Evolutionary conservation across 2,888 invertebrate species (phyloP).

Genomic region (Leucania comma): DNA sequence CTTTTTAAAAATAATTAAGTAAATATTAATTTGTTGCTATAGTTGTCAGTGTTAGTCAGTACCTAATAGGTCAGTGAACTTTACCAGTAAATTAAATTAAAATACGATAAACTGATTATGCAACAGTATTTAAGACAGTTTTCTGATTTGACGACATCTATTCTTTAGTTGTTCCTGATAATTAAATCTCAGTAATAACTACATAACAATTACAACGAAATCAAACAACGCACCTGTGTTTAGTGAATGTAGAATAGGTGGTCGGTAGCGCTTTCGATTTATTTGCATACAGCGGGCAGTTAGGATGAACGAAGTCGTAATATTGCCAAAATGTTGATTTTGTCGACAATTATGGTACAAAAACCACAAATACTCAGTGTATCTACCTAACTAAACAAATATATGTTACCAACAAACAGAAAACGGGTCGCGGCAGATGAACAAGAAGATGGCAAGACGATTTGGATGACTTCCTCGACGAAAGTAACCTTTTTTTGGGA

Average conservation of each 20-base stretch:
- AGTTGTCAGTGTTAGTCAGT: neutral
- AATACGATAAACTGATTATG: too few relatives aligned
- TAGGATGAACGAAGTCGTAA: slow-evolving; percentile 34
- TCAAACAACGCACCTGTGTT: slow-evolving; percentile 66
- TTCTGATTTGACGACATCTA: neutral
- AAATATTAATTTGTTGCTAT: neutral
- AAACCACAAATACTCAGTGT: neutral
- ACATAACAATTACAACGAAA: neutral
- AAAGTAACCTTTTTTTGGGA: too few relatives aligned
- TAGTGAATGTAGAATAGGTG: slow-evolving; percentile 62
- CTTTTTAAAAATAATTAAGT: neutral
- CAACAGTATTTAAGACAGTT: too few relatives aligned
- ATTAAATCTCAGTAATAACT: too few relatives aligned
- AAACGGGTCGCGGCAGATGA: neutral
- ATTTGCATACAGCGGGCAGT: slow-evolving; percentile 78
- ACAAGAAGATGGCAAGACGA: neutral
- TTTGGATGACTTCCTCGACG: neutral
- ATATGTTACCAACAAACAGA: neutral
- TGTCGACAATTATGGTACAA: neutral
- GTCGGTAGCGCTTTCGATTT: slow-evolving; percentile 83
- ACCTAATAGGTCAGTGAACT: neutral
- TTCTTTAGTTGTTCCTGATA: neutral
- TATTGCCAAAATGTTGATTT: slow-evolving; percentile 16
- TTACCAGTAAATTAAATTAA: neutral
- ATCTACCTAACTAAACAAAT: neutral